Percentiles rank a stretch among this genome's conserved stretches.
phyloP scores from a whole-genome alignment of 2,113 vertebrate species.

The Euleptes europaea region DNA sequence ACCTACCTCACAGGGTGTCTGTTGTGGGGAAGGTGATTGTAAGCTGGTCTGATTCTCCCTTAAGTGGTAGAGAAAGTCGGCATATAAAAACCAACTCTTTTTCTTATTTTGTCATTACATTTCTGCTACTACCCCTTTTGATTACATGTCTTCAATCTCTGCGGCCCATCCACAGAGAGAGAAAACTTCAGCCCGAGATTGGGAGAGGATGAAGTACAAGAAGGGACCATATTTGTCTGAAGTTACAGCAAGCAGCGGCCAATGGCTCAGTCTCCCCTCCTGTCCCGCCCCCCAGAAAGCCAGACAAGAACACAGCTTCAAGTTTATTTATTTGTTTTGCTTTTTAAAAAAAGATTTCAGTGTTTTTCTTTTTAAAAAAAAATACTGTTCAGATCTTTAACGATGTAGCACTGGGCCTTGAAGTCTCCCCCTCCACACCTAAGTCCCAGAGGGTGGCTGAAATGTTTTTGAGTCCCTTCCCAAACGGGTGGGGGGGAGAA shows the following conservation, averaged over 20 bases:
- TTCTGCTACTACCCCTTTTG: too few species aligned
- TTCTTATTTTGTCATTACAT: too few species aligned
- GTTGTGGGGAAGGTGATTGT: too few species aligned
- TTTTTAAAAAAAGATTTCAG: constrained; percentile 22
- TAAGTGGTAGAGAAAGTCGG: too few species aligned
- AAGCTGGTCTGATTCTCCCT: too few species aligned
- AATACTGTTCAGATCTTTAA: constrained; percentile 30
- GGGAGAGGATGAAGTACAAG: background rate
- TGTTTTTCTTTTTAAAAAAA: constrained; percentile 26
- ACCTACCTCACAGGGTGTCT: too few species aligned
- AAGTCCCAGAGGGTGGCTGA: background rate
- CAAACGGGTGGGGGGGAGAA: background rate
- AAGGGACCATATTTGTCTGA: background rate
- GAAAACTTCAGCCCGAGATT: background rate
- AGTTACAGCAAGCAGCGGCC: background rate
- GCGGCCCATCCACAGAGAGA: background rate
- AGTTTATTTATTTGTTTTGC: constrained; percentile 28
- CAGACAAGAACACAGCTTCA: background rate
- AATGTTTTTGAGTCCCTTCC: background rate
- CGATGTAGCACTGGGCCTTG: background rate
- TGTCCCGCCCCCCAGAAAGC: background rate
- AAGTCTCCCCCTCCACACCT: background rate
- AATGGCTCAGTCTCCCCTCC: background rate
- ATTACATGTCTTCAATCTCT: background rate
- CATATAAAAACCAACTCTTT: too few species aligned